Evolutionary conservation across 2,888 invertebrate genomes (phyloP).

Genomic region (Leucoma salicis): DNA sequence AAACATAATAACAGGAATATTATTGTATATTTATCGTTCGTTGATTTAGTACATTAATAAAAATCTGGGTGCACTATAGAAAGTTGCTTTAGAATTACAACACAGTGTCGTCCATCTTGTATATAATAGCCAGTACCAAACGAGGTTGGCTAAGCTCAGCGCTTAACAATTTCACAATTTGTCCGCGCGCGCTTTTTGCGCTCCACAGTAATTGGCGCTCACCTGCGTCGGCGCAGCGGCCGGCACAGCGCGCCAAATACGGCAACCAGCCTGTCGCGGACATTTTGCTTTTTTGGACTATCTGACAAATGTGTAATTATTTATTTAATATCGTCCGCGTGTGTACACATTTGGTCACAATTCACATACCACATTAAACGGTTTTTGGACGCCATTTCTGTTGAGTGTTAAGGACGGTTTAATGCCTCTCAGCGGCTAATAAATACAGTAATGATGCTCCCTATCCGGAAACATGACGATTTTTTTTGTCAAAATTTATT

Average conservation of each 20-base stretch:
- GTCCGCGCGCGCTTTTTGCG: conserved; percentile 74
- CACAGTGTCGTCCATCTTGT: conserved; percentile 25
- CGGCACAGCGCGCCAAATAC: conserved; percentile 64
- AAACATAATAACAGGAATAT: too few species aligned
- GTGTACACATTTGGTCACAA: conserved; percentile 69
- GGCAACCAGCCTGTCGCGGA: conserved; percentile 58
- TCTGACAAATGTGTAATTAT: conserved; percentile 83
- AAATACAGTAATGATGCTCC: conserved; percentile 41
- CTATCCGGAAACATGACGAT: conserved; percentile 32
- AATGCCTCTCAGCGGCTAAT: conserved; percentile 40
- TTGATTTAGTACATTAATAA: too few species aligned
- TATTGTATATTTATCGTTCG: too few species aligned
- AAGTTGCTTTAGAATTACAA: not conserved
- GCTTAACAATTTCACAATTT: conserved; percentile 80
- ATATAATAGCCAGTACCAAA: conserved; percentile 33
- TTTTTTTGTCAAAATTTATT: conserved; percentile 48
- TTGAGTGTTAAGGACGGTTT: conserved; percentile 48
- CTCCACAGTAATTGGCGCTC: conserved; percentile 71
- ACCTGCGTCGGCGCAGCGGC: conserved; percentile 60
- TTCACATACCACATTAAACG: conserved; percentile 64
- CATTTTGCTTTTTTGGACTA: conserved; percentile 74
- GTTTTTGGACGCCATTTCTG: conserved; percentile 55
- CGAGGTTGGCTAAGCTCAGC: conserved; percentile 38
- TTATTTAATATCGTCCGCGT: conserved; percentile 74
- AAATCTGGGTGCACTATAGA: not conserved